These are phyloP conservation scores for Theristicus caerulescens DNA, from an alignment of 2,113 vertebrate species.

Conservation along the genomic window DNA sequence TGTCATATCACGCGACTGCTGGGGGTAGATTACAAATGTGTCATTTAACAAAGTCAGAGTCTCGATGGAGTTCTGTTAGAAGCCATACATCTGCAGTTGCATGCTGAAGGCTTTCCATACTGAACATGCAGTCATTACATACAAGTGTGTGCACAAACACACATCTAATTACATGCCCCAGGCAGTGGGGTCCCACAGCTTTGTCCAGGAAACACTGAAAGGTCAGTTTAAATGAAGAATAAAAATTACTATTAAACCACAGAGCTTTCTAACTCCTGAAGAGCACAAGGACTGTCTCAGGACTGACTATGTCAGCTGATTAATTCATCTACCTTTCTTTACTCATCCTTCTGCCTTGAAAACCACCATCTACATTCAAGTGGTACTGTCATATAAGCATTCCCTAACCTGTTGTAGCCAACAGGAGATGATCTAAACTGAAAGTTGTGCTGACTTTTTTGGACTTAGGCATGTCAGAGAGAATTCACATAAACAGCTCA, in stretches of 20 bases:
- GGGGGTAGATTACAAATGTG: neutral
- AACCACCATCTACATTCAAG: neutral
- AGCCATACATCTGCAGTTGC: neutral
- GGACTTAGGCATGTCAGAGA: neutral
- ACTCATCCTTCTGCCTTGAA: neutral
- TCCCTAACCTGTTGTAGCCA: neutral
- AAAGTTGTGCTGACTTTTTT: neutral
- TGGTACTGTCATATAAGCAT: neutral
- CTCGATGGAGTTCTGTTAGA: neutral
- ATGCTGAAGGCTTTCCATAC: neutral
- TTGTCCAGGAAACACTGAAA: neutral
- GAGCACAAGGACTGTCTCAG: neutral
- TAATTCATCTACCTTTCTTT: neutral
- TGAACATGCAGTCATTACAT: neutral
- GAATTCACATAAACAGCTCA: rapidly evolving
- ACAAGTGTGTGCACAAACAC: neutral
- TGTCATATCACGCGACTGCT: rapidly evolving
- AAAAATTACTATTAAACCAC: neutral
- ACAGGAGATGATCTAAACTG: neutral
- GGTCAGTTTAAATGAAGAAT: neutral
- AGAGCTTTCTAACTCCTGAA: neutral
- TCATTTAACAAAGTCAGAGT: neutral
- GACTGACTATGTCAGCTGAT: neutral
- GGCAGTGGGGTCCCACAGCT: neutral
- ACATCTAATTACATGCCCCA: neutral